phyloP scores from a whole-genome alignment of 2,888 invertebrate genomes.

The Patella depressa region DNA sequence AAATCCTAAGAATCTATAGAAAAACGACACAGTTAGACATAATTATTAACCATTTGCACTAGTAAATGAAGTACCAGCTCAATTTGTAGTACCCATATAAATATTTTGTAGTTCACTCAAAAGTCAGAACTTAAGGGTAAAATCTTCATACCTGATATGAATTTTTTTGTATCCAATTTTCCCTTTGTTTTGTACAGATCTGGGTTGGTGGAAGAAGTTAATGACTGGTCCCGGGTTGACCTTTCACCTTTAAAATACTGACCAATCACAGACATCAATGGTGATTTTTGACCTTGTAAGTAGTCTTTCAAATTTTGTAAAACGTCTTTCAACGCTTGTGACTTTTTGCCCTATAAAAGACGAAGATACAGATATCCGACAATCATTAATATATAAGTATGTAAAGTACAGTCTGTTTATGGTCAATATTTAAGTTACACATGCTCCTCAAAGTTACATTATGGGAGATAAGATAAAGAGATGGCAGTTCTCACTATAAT shows the following conservation, averaged over 20 bases:
- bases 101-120: no score
- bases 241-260: slow-evolving; percentile 43
- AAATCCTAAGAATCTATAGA: no score
- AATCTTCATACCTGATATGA: slow-evolving; percentile 20
- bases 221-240: background rate
- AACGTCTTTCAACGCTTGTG: slow-evolving; percentile 35
- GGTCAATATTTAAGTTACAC: background rate
- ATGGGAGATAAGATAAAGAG: no score
- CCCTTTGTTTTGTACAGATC: slow-evolving; percentile 20
- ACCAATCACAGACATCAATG: slow-evolving; percentile 45
- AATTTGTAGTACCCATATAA: no score
- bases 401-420: background rate
- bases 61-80: no score
- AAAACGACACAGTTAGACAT: no score
- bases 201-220: slow-evolving; percentile 17
- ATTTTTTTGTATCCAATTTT: slow-evolving; percentile 11
- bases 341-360: slow-evolving; percentile 38
- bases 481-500: no score
- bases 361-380: background rate
- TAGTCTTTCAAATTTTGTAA: slow-evolving; percentile 42
- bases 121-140: background rate
- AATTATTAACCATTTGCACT: no score
- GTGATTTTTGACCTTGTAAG: slow-evolving; percentile 45
- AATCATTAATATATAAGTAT: background rate
- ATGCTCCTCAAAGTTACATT: no score